Evolutionary conservation across 1,140 invertebrate species (phyloP), one percentile per base, ranked within the genome.

Genomic region (Saccostrea echinata): DNA sequence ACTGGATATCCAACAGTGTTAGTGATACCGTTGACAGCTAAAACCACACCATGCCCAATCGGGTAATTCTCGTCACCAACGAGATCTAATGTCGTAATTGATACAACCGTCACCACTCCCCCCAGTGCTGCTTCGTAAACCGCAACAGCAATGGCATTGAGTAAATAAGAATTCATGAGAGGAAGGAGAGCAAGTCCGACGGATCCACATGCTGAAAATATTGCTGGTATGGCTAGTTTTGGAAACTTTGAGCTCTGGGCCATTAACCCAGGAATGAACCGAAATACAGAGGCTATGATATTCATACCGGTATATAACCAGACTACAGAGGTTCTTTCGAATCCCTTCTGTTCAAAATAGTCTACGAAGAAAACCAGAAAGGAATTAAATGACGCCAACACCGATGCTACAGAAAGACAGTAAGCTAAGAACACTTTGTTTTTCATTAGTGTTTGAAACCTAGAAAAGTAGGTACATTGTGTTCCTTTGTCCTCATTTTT

Each of bases 71-170:
- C 76, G 8, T 61, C 52, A 21, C 86, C 86, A 16, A 87, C 76
- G 4, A 87, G 53, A 21, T 83, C 21, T 16, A 82, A 21, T 9
- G 86, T 87, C 1, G 86, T 82, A 24, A 87, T 83, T 1, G 86
- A 82, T n/a, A 87, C 2, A 16, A 83, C 30, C 24, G 86, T 82
- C 18, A 87, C 86, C 80, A 61, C 35, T 61, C 86, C 86, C 18
- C 86, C 86, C 18, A 87, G 55, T 0, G 86, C 80, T 64, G 57
- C 35, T 4, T 80, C 86, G 61, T 82, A 87, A 16, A 24, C 2
- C 27, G 24, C 80, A 52, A 68, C 35, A 3, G 83, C 30, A 8
- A 87, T 24, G 21, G 83, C 53, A 1, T 53, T 57, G 3, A 53
- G 53, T 84, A 43, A 1, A 33, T 53, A 55, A 24, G 51, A 30